Base-by-base conservation (phyloP, 2,888 invertebrate genomes). In the Bimastos eiseni region DNA sequence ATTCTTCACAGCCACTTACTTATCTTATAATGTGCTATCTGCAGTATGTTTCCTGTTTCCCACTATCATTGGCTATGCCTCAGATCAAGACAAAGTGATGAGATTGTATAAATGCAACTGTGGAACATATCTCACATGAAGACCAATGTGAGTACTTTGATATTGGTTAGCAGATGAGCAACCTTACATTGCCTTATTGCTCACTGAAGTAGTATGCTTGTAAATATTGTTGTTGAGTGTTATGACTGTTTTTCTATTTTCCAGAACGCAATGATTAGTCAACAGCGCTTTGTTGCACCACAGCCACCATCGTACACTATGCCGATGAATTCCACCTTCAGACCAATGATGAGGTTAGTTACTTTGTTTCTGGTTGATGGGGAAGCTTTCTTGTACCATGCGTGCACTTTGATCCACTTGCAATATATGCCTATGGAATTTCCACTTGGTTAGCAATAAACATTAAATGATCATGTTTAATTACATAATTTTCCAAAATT, bases 241-340 rank as follows among this genome's bases (percentile, higher is more conserved):
- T 86, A 37, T 34, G 13, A 86, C 6, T 86, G 24, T 86, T 36
- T 0, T 36, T 44, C 36, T 0, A 24, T 37, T 36, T 86, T 86
- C 21, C 36, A 86, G 86, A 86, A 86, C 17, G 86, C 86, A 36
- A 86, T 86, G 86, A 34, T 33, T 13, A 36, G 86, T 86, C 86
- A 86, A 34, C 86, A 33, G 34, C 86, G 86, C 37, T 86, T 86
- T 86, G 17, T 86, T 34, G n/a, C 86, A 89, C 93, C n/a, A n/a
- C n/a, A n/a, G n/a, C n/a, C 93, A 33, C 93, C 93, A n/a, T 90
- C 92, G 34, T 93, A 93, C 92, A 93, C 92, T 34, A 92, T 92
- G 37, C 92, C 92, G 36, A 92, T 93, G 92, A 92, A 93, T 8
- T 91, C 92, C 89, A 92, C 91, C 55, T 93, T 90, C 90, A 90